These are phyloP conservation scores for Ophion obscuratus DNA, from an alignment of 2,888 invertebrate genomes.

Conservation along the genomic window DNA sequence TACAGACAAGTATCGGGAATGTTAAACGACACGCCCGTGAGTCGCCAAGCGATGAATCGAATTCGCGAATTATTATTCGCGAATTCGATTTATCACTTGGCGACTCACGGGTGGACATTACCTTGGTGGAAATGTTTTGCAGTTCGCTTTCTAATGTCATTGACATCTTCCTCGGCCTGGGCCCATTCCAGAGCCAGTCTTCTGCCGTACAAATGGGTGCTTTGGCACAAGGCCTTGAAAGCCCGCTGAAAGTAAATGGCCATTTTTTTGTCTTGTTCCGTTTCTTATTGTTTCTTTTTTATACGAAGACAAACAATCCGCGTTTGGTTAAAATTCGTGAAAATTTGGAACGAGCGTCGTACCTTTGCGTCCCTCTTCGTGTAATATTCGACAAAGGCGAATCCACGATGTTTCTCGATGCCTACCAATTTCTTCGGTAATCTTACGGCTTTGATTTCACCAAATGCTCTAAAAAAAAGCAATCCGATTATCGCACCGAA, in stretches of 20 bases:
- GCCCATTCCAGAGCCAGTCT: constrained; percentile 98
- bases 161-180: constrained; percentile 90
- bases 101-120: too few relatives aligned
- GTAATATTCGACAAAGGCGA: constrained; percentile 97
- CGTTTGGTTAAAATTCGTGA: constrained; percentile 18
- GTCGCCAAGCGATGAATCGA: constrained; percentile 29
- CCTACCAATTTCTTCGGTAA: constrained; percentile 95
- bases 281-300: not conserved
- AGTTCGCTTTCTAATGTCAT: constrained; percentile 93
- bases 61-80: constrained; percentile 44
- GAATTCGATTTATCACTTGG: too few relatives aligned
- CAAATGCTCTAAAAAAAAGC: constrained; percentile 91
- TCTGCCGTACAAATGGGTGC: constrained; percentile 98
- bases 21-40: constrained; percentile 23
- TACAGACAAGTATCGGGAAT: constrained; percentile 33
- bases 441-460: constrained; percentile 95
- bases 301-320: constrained; percentile 1
- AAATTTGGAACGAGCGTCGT: constrained; percentile 62
- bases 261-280: not conserved
- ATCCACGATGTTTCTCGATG: constrained; percentile 94
- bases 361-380: constrained; percentile 97
- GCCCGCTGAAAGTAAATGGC: constrained; percentile 88
- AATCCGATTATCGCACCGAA: constrained; percentile 47
- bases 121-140: constrained; percentile 88
- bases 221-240: constrained; percentile 96